A percentile compares a stretch with the other conserved stretches of the same genome.
phyloP scores from a whole-genome alignment of 2,888 invertebrate genomes.

The Apodemia duryi region DNA sequence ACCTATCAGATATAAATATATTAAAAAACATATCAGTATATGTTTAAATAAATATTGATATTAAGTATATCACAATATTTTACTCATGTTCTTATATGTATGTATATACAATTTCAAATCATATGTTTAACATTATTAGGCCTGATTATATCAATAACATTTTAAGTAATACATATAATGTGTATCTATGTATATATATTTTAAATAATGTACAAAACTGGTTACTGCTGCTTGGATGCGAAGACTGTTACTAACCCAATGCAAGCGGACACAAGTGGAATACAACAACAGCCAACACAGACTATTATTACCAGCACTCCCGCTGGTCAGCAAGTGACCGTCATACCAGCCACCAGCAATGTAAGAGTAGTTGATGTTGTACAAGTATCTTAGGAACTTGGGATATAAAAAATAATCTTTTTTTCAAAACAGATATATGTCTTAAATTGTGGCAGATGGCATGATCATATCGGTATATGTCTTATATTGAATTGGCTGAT shows the following conservation, averaged over 20 bases:
- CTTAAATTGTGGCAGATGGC: neutral
- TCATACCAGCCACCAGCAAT: conserved; percentile 84
- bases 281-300: conserved; percentile 67
- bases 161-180: too few relatives aligned
- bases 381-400: conserved; percentile 25
- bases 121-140: too few relatives aligned
- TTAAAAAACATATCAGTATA: too few relatives aligned
- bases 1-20: too few relatives aligned
- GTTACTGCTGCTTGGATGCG: conserved; percentile 48
- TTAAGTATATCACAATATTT: too few relatives aligned
- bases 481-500: too few relatives aligned
- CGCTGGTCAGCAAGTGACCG: conserved; percentile 89
- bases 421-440: neutral
- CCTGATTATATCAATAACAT: too few relatives aligned
- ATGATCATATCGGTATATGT: neutral
- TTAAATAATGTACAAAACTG: conserved; percentile 3
- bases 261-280: conserved; percentile 54
- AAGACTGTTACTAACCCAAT: conserved; percentile 72
- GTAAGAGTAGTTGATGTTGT: conserved; percentile 57
- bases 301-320: conserved; percentile 86
- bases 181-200: neutral
- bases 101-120: too few relatives aligned
- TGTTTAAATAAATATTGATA: too few relatives aligned
- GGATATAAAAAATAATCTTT: neutral
- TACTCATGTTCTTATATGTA: too few relatives aligned